phyloP scores from a whole-genome alignment of 2,888 invertebrate genomes.

The Sicus ferrugineus region DNA sequence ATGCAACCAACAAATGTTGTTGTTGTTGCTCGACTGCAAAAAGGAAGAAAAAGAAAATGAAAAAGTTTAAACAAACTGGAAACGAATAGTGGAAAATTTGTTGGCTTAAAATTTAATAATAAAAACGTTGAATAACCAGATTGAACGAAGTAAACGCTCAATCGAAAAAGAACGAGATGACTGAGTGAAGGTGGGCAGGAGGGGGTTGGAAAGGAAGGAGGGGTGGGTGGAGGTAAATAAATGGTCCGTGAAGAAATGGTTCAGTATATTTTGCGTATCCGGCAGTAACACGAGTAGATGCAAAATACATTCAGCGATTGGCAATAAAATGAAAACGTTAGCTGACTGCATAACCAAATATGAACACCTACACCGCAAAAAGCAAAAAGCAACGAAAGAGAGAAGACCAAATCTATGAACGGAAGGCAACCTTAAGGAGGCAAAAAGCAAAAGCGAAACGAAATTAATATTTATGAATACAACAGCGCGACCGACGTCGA shows the following conservation, averaged over 20 bases:
- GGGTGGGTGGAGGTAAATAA: background rate
- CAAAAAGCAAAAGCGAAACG: too few species aligned
- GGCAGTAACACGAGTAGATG: too few species aligned
- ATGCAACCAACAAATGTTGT: slow-evolving; percentile 28
- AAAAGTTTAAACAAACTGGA: slow-evolving; percentile 27
- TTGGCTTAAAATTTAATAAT: slow-evolving; percentile 16
- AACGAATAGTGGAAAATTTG: slow-evolving; percentile 4
- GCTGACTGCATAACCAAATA: background rate
- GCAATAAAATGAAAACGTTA: background rate
- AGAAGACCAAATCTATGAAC: background rate
- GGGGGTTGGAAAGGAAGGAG: background rate
- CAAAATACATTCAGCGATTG: background rate
- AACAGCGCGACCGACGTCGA: too few species aligned
- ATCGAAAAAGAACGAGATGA: background rate
- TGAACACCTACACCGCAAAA: background rate
- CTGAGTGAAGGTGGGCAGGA: background rate
- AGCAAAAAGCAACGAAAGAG: background rate
- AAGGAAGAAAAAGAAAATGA: slow-evolving; percentile 37
- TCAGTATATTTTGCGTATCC: background rate
- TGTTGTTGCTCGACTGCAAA: slow-evolving; percentile 46
- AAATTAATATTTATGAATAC: too few species aligned
- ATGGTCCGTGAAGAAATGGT: background rate
- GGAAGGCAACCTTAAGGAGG: background rate
- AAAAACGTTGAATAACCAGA: slow-evolving; percentile 29
- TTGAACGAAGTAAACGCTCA: slow-evolving; percentile 13